Base-by-base conservation (phyloP, 2,888 invertebrate species). In the Eustalomyia histrio region DNA sequence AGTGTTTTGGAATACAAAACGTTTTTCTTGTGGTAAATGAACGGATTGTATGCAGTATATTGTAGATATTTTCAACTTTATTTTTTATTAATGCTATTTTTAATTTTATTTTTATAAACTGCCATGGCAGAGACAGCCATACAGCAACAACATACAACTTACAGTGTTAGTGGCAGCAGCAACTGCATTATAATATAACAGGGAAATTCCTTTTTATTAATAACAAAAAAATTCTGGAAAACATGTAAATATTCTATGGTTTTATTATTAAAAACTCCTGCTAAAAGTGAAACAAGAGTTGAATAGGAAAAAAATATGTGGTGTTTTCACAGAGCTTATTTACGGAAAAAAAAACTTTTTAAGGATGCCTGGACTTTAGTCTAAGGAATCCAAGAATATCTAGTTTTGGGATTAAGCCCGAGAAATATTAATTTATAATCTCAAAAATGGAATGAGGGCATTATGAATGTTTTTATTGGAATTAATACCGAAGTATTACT, bases 211-310 rank as follows among this genome's bases (percentile, higher is more conserved):
- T 47, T n/a, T 47, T n/a, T 47, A 3, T 29, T 47, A 53, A 58
- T 17, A 21, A 43, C 6, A 61, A 29, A 58, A n/a, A 58, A 35
- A 55, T 72, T 18, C 61, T 29, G 39, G n/a, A 61, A 61, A 72
- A 29, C 39, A 39, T 14, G 16, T 61, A 24, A 24, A 55, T 63
- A 17, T 35, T 43, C 24, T n/a, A 55, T 29, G 63, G 63, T 72
- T 72, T 63, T n/a, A 63, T 63, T 63, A 63, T 72, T 63, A 72
- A 55, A 47, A 72, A 33, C 43, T 7, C n/a, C n/a, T 16, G 73
- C 21, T 64, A 64, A 33, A 73, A 57, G 64, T 55, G 47, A 47
- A 47, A n/a, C 4, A 47, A 12, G 17, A 63, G 33, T 21, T 63
- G 17, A 43, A 43, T 8, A 55, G 10, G 43, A 24, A 16, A 17